Percentiles rank a stretch among this genome's conserved stretches.
Evolutionary conservation across 2,113 vertebrate species (phyloP).

Genomic region (Bos taurus): ARS-UCD2.0 NC_037332.1:31133501-31134000

Average conservation of each 20-base stretch:
- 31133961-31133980: neutral
- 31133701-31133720: neutral
- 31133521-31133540: neutral
- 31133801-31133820: neutral
- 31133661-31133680: neutral
- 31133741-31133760: neutral
- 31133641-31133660: neutral
- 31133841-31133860: neutral
- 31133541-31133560: neutral
- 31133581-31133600: neutral
- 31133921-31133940: neutral
- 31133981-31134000: neutral
- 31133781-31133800: neutral
- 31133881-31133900: neutral
- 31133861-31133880: neutral
- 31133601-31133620: neutral
- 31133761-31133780: neutral
- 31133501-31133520: neutral
- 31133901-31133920: accelerated
- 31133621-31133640: neutral
- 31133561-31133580: neutral
- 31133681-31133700: slow-evolving; percentile 1
- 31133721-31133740: neutral
- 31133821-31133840: neutral
- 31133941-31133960: neutral